Percentiles rank a stretch among this genome's conserved stretches.
phyloP scores from a whole-genome alignment of 2,888 invertebrate species.

The Epinotia ramella region DNA sequence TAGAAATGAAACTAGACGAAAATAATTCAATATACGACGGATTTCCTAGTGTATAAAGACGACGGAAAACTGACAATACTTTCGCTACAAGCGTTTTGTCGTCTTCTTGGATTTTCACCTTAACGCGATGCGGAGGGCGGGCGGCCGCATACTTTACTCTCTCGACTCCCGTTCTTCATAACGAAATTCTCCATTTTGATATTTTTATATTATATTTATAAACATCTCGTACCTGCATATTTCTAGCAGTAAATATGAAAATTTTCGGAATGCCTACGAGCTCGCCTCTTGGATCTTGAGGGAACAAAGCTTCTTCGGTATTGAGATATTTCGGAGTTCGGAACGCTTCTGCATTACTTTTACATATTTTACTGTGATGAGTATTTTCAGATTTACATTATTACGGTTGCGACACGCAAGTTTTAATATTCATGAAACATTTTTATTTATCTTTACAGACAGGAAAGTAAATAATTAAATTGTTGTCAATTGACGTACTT shows the following conservation, averaged over 20 bases:
- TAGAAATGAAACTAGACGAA: background rate
- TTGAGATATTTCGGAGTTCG: constrained; percentile 71
- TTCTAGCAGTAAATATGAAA: constrained; percentile 86
- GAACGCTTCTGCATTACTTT: constrained; percentile 52
- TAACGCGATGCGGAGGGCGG: constrained; percentile 61
- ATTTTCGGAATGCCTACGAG: constrained; percentile 82
- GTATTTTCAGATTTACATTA: constrained; percentile 35
- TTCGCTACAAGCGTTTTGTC: constrained; percentile 22
- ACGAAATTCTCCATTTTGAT: constrained; percentile 86
- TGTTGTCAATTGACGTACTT: constrained; percentile 39
- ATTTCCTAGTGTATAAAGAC: constrained; percentile 1
- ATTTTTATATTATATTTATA: constrained; percentile 84
- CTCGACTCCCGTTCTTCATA: constrained; percentile 82
- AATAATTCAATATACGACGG: no score
- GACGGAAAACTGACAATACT: constrained; percentile 10
- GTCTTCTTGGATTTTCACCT: constrained; percentile 46
- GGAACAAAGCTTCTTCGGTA: constrained; percentile 77
- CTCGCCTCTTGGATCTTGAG: constrained; percentile 72
- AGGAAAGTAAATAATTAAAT: constrained; percentile 30
- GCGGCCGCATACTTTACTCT: constrained; percentile 78
- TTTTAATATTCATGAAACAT: constrained; percentile 1
- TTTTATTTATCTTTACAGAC: constrained; percentile 1
- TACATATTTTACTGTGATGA: constrained; percentile 50
- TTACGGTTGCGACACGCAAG: background rate
- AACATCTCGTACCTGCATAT: constrained; percentile 85